Conservation (phyloP, 2,797 vertebrate species). For the Falco naumanni region DNA sequence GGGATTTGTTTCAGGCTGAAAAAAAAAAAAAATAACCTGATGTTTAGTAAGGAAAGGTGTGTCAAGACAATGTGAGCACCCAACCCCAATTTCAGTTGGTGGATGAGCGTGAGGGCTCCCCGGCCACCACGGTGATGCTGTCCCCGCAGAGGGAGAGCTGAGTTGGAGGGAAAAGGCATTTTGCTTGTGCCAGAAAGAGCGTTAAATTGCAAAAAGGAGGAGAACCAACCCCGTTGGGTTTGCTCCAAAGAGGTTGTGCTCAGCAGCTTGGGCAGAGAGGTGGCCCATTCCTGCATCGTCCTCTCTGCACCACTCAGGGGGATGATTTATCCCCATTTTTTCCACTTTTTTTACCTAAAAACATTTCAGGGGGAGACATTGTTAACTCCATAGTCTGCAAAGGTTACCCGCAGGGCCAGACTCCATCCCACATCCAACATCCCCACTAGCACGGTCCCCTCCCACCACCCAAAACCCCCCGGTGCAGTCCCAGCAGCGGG, state of each 20-base stretch:
- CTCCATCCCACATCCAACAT: accelerated
- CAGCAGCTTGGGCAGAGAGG: background rate
- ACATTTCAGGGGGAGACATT: background rate
- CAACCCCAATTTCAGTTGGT: accelerated
- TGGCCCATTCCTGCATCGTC: accelerated
- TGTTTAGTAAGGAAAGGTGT: background rate
- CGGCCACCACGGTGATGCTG: accelerated
- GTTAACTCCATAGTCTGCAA: accelerated
- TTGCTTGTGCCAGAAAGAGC: background rate
- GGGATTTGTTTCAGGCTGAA: background rate
- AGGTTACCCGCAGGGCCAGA: background rate
- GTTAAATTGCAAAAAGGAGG: background rate
- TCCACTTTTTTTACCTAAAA: background rate
- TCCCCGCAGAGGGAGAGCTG: accelerated
- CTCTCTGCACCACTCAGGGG: accelerated
- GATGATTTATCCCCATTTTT: background rate
- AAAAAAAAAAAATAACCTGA: accelerated
- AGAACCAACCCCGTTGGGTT: background rate
- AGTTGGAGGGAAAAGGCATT: background rate
- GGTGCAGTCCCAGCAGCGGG: accelerated
- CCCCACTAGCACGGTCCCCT: accelerated
- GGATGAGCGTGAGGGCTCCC: background rate
- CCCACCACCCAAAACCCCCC: accelerated
- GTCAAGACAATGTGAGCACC: background rate
- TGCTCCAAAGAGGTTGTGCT: background rate